A percentile compares a stretch with the other conserved stretches of the same genome.
These are phyloP conservation scores for Myotis brandtii DNA, from an alignment of 2,113 vertebrate genomes.

Conservation along the genomic window DNA sequence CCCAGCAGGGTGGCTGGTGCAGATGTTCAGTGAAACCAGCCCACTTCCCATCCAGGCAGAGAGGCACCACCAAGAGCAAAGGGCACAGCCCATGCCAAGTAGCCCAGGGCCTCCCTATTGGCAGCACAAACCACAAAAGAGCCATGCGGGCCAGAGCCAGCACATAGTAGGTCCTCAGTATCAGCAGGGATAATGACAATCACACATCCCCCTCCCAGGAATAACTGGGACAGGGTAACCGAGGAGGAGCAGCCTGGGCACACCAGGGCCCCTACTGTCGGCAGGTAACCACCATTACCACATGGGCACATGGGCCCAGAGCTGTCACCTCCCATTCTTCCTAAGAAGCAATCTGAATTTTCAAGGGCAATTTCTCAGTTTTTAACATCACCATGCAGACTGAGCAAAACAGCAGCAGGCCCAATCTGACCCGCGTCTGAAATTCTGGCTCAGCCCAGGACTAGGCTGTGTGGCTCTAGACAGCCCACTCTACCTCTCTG, in stretches of 20 bases:
- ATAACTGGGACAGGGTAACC: neutral
- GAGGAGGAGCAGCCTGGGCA: neutral
- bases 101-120: neutral
- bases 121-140: neutral
- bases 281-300: fast-evolving
- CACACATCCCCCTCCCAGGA: neutral
- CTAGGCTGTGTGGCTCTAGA: neutral
- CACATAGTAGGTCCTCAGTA: neutral
- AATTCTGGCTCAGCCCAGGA: neutral
- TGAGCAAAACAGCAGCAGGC: neutral
- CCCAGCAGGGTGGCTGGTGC: neutral
- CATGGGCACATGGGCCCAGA: fast-evolving
- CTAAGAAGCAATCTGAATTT: neutral
- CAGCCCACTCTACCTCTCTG: neutral
- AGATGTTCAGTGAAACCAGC: neutral
- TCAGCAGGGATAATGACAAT: neutral
- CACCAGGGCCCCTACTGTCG: fast-evolving
- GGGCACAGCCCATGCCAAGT: neutral
- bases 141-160: neutral
- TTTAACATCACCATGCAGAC: neutral
- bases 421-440: neutral
- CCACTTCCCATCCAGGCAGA: neutral
- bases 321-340: neutral
- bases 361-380: neutral
- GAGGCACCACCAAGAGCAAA: neutral